Evolutionary conservation across 2,797 vertebrate genomes (phyloP).

Genomic region (Halcyon badia): DNA sequence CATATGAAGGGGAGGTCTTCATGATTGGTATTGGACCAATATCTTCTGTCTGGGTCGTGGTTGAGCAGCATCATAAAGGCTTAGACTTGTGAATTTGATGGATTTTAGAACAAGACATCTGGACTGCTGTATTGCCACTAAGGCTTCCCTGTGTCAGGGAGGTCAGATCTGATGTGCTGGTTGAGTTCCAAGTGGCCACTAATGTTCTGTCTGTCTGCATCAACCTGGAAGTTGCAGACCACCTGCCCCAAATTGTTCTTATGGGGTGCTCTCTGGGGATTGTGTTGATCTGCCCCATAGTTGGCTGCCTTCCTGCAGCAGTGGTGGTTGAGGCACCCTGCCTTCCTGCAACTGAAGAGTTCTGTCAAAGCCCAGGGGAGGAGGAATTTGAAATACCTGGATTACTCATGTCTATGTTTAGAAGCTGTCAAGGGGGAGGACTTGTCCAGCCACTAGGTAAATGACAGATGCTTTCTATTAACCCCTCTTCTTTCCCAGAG

Average conservation of each 20-base stretch:
- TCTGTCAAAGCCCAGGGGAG: neutral
- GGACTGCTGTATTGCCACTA: neutral
- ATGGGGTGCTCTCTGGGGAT: neutral
- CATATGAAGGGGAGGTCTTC: neutral
- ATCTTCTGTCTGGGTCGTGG: neutral
- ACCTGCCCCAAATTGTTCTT: neutral
- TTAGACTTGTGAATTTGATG: neutral
- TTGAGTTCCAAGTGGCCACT: neutral
- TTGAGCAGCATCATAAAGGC: neutral
- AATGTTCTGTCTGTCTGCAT: neutral
- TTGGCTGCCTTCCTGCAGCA: neutral
- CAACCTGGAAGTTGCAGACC: neutral
- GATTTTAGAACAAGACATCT: neutral
- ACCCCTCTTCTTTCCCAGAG: neutral
- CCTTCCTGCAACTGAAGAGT: neutral
- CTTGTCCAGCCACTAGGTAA: neutral
- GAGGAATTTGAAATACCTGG: neutral
- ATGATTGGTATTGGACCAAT: neutral
- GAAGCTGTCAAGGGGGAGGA: neutral
- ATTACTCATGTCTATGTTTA: neutral
- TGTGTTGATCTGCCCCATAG: neutral
- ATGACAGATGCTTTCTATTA: neutral
- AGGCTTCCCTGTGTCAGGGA: neutral
- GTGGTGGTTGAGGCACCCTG: neutral
- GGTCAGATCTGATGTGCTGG: neutral